Base-by-base conservation (phyloP, 2,888 invertebrate species). In the Melanotus villosus region DNA sequence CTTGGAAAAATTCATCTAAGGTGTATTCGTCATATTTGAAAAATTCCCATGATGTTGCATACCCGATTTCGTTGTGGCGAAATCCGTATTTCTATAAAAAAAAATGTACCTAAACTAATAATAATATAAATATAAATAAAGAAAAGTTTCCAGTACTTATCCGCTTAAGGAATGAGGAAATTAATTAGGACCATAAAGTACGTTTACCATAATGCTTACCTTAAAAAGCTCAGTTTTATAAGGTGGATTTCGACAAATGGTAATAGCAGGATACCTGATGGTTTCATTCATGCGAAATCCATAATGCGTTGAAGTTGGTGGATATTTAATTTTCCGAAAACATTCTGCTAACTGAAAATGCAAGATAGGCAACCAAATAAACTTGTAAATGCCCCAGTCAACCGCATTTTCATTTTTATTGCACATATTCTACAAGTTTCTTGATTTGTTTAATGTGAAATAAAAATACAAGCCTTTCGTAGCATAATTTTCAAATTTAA, bases 231-330 rank as follows among this genome's bases (percentile, higher is more conserved):
- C 82, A 41, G 80, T 85, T 77, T 90, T 91, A 76, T 90, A 92
- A 0, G 90, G 86, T 0, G 92, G 92, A 64, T 90, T 89, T 18
- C 90, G 85, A 75, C 92, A 92, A 72, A 92, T 86, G 0, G 92
- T 92, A 0, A 92, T 79, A 47, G 91, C 90, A 0, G 92, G 92
- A 83, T 91, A 92, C 72, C 86, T 82, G 59, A 92, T 85, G 0
- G 90, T 89, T 26, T 90, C 87, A 80, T 92, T 92, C 64, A 91
- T 86, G 74, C 88, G 88, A 70, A 91, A 91, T 77, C 89, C 89
- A 0, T 91, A 90, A 81, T 91, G 89, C 1, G 92, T 92, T 0
- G 91, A 89, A 26, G 91, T 87, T 0, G 92, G 92, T 0, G 90
- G 90, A 71, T 88, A 79, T 5, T 87, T 80, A 60, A 92, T 78